These are phyloP conservation scores for Eretmochelys imbricata DNA, from an alignment of 2,113 vertebrate genomes.

Conservation along the genomic window DNA sequence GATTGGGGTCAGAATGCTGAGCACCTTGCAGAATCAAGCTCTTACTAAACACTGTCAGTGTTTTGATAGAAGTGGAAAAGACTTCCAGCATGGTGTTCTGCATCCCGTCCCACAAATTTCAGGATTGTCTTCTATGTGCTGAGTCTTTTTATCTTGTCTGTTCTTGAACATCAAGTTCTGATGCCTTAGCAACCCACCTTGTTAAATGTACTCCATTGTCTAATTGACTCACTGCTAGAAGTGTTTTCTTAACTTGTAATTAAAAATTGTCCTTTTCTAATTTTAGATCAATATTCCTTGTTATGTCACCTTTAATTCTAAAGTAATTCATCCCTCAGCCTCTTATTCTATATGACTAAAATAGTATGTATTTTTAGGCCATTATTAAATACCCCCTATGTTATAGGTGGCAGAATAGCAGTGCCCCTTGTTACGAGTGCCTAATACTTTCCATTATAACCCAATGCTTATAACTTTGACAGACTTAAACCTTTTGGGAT, in stretches of 20 bases:
- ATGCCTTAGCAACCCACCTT: slow-evolving; percentile 49
- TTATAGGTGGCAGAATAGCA: slow-evolving; percentile 54
- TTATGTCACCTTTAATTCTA: slow-evolving; percentile 68
- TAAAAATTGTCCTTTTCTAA: slow-evolving; percentile 65
- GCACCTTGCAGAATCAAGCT: background rate
- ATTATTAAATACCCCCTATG: slow-evolving; percentile 66
- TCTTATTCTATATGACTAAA: slow-evolving; percentile 67
- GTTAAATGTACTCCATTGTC: slow-evolving; percentile 34
- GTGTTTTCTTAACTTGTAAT: slow-evolving; percentile 65
- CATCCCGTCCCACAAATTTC: background rate
- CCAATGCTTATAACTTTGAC: slow-evolving; percentile 41
- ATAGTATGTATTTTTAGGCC: slow-evolving; percentile 69
- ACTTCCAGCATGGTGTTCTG: rapidly evolving
- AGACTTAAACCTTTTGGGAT: slow-evolving; percentile 1
- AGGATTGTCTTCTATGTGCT: background rate
- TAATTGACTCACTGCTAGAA: slow-evolving; percentile 66
- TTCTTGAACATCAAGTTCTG: slow-evolving; percentile 17
- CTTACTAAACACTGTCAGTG: background rate
- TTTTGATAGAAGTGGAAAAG: background rate
- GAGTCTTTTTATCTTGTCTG: background rate
- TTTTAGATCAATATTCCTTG: slow-evolving; percentile 52
- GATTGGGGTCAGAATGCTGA: background rate
- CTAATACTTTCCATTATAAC: slow-evolving; percentile 41
- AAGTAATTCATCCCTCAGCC: slow-evolving; percentile 57
- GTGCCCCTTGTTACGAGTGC: slow-evolving; percentile 38